Evolutionary conservation across 2,888 invertebrate species (phyloP), one percentile per base, ranked within the genome.

Genomic region (Dyspetes luteomarginatus): DNA sequence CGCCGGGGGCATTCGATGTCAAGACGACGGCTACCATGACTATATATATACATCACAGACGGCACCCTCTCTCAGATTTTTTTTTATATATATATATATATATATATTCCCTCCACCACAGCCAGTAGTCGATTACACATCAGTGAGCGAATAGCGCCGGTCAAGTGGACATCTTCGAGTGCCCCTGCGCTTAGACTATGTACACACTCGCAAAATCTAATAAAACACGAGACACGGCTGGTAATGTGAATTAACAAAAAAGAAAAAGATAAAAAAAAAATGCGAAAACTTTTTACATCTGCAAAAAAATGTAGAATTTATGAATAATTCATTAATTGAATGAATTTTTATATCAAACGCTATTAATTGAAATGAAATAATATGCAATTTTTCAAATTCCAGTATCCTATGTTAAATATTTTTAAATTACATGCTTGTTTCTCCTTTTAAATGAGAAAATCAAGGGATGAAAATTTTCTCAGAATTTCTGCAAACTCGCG

Each of bases 81-180:
- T 15, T 17, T 48, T 5, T 5, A 48, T 4, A 36, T 9, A 36
- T 19, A 45, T 15, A 45, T 4, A 45, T 1, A 45, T n/a, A 1
- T 45, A 45, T 15, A 48, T 48, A 48, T 36, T 17, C 7, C 1
- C 0, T 36, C 4, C 2, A 26, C 17, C 17, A 52, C 41, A 36
- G 50, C 24, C 68, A 22, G 43, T 55, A 62, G 69, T 69, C 76
- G 62, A 76, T 76, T 76, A 76, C 76, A 69, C 76, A 76, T 60
- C 48, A 26, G 30, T 7, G 17, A 48, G 56, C 17, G 55, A 60
- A 55, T 55, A 52, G 67, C 48, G 41, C 43, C 76, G 60, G 52
- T 76, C 76, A 62, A 76, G 69, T 69, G 68, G 69, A 69, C 76
- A 62, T 52, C 62, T 62, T 76, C 76, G 69, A 76, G 76, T 69